phyloP scores from a whole-genome alignment of 2,797 vertebrate genomes.

The Characodon lateralis region DNA sequence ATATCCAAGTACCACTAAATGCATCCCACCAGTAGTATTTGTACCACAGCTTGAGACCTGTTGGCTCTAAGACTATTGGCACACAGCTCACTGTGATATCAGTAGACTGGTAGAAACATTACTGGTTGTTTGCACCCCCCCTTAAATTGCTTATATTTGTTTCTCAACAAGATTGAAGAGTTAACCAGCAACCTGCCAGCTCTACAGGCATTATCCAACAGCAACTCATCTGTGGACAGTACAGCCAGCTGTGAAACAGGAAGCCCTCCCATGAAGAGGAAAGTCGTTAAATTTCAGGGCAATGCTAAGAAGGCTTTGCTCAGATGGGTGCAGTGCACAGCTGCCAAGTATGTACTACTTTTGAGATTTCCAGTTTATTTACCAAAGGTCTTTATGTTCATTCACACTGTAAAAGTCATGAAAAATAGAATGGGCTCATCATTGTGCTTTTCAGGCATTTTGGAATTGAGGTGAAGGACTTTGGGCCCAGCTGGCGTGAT shows the following conservation, averaged over 20 bases:
- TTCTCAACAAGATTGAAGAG: constrained; percentile 90
- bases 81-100: background rate
- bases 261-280: constrained; percentile 95
- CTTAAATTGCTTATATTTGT: constrained; percentile 16
- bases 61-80: background rate
- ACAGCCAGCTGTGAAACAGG: constrained; percentile 86
- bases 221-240: constrained; percentile 93
- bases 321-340: constrained; percentile 92
- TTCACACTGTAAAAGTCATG: background rate
- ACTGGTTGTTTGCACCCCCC: background rate
- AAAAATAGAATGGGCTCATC: background rate
- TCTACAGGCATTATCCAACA: constrained; percentile 90
- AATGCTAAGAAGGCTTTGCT: constrained; percentile 93
- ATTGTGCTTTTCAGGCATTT: constrained; percentile 78
- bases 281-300: constrained; percentile 90
- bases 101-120: no score
- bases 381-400: background rate
- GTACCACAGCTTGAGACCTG: background rate
- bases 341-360: constrained; percentile 84
- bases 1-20: background rate
- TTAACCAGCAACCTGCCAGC: constrained; percentile 95
- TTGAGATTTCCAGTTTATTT: background rate
- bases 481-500: constrained; percentile 93
- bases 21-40: background rate
- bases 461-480: constrained; percentile 95